Evolutionary conservation across 2,888 invertebrate genomes (phyloP).

Genomic region (Chorisops tibialis): DNA sequence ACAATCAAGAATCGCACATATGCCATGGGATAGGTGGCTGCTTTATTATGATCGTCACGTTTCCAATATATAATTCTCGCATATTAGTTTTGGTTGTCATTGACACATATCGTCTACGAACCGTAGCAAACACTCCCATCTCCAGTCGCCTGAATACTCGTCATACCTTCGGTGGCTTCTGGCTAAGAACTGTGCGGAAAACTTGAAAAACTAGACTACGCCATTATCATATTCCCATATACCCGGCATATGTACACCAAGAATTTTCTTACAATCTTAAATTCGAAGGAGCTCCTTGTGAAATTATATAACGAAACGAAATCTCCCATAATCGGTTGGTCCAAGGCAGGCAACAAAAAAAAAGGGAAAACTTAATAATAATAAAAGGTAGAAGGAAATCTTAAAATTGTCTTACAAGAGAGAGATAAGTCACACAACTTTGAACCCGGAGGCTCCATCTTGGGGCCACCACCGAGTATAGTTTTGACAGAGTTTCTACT

Average conservation of each 20-base stretch:
- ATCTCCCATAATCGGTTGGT: conserved; percentile 12
- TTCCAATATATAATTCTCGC: conserved; percentile 24
- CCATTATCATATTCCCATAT: background rate
- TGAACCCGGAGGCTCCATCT: conserved; percentile 1
- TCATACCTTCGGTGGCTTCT: background rate
- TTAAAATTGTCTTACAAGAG: conserved; percentile 19
- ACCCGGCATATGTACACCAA: background rate
- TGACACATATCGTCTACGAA: conserved; percentile 16
- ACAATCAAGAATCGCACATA: too few relatives aligned
- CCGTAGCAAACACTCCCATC: background rate
- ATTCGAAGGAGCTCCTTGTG: conserved; percentile 7
- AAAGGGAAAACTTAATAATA: background rate
- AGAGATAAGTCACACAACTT: conserved; percentile 6
- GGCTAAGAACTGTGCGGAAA: background rate
- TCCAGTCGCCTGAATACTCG: background rate
- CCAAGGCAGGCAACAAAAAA: background rate
- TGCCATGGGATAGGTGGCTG: too few relatives aligned
- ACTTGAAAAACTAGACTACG: conserved; percentile 15
- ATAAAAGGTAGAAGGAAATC: background rate
- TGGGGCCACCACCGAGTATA: conserved; percentile 5
- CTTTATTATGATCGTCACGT: conserved; percentile 25
- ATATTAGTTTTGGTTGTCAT: conserved; percentile 25
- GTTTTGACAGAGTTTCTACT: conserved; percentile 13
- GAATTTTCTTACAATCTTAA: background rate
- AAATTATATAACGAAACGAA: conserved; percentile 16